Percentiles rank a stretch among this genome's conserved stretches.
Evolutionary conservation across 2,797 vertebrate genomes (phyloP).

Genomic region (Sebastes umbrosus): DNA sequence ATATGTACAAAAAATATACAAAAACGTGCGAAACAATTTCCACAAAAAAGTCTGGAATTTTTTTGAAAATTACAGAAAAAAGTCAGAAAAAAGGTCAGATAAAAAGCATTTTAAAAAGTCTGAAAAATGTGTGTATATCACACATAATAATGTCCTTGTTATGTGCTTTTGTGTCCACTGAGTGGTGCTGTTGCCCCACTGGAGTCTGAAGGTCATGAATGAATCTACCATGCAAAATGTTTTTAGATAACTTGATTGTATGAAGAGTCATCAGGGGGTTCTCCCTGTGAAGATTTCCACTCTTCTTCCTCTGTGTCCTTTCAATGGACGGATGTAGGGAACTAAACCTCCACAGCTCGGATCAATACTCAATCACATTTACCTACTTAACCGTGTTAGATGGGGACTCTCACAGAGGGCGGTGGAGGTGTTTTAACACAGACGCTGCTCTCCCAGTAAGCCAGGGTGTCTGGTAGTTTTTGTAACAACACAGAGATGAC

Average conservation of each 20-base stretch:
- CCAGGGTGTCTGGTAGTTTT: conserved; percentile 3
- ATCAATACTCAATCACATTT: conserved; percentile 77
- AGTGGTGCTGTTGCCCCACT: conserved; percentile 61
- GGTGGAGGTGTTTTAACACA: conserved; percentile 28
- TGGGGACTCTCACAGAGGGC: conserved; percentile 38
- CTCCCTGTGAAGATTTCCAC: conserved; percentile 26
- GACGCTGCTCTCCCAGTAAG: neutral
- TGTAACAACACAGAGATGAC: conserved; percentile 31
- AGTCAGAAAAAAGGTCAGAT: no score
- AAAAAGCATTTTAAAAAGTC: no score
- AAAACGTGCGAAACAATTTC: no score
- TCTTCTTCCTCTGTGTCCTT: conserved; percentile 36
- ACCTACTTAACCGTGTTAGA: conserved; percentile 58
- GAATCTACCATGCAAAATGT: conserved; percentile 35
- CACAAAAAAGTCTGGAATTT: no score
- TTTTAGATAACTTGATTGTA: conserved; percentile 46
- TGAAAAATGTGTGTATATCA: neutral
- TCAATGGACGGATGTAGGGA: conserved; percentile 18
- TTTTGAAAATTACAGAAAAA: no score
- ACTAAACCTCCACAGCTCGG: conserved; percentile 14
- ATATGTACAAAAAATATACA: no score
- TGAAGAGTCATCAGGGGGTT: conserved; percentile 31
- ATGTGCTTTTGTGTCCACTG: conserved; percentile 38
- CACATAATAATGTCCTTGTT: neutral
- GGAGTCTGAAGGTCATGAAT: conserved; percentile 54